Percentiles rank a stretch among this genome's conserved stretches.
These are phyloP conservation scores for Caenorhabditis remanei DNA, from an alignment of 1,140 invertebrate genomes.

Conservation along the genomic window DNA sequence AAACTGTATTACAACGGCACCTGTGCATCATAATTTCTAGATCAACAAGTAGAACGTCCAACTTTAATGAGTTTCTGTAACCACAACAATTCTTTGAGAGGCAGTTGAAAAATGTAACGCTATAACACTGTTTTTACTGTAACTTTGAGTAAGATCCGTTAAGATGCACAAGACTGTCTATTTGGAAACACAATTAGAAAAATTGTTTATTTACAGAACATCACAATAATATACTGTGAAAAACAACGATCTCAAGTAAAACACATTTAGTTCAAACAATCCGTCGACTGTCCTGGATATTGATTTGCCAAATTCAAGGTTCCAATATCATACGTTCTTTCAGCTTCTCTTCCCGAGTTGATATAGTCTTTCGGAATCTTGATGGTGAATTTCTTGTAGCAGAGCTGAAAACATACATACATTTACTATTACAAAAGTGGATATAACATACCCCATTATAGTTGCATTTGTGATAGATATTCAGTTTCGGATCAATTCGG, in stretches of 20 bases:
- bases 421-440: neutral
- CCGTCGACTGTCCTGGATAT: constrained; percentile 70
- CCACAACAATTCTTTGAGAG: too few species aligned
- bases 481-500: constrained; percentile 22
- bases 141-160: too few species aligned
- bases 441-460: constrained; percentile 41
- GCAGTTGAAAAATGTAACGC: too few species aligned
- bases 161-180: too few species aligned
- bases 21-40: too few species aligned
- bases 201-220: neutral
- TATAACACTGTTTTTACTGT: too few species aligned
- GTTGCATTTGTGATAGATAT: constrained; percentile 53
- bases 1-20: too few species aligned
- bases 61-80: too few species aligned
- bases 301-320: constrained; percentile 71
- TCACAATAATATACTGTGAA: neutral
- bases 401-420: constrained; percentile 6
- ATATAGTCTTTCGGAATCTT: constrained; percentile 74
- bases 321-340: constrained; percentile 72
- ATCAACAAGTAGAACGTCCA: too few species aligned
- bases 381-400: constrained; percentile 68
- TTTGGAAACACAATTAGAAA: too few species aligned
- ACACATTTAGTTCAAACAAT: constrained; percentile 69
- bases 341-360: constrained; percentile 65
- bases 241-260: neutral